phyloP scores from a whole-genome alignment of 1,140 invertebrate species.

The Aphaenogaster floridana region DNA sequence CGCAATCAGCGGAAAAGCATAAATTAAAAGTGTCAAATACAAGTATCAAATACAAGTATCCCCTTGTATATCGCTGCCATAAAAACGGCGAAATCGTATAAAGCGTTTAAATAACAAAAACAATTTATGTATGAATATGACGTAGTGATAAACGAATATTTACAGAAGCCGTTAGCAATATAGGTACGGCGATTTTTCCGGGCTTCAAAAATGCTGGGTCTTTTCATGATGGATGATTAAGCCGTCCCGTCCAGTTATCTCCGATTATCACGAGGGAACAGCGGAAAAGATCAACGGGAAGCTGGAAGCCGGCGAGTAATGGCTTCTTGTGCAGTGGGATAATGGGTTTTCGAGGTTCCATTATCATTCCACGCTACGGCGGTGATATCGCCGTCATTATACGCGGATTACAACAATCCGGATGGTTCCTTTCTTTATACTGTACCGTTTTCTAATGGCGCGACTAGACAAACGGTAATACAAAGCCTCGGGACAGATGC shows the following conservation, averaged over 20 bases:
- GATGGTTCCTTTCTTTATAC: not conserved
- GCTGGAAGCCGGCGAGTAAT: slow-evolving; percentile 45
- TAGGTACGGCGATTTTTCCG: not conserved
- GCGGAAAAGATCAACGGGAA: slow-evolving; percentile 38
- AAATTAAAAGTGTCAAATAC: not conserved
- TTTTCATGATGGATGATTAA: slow-evolving; percentile 16
- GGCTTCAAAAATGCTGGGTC: not conserved
- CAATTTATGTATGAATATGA: not conserved
- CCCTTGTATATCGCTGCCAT: not conserved
- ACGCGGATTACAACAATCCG: slow-evolving; percentile 26
- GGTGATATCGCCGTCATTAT: slow-evolving; percentile 46
- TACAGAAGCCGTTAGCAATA: not conserved
- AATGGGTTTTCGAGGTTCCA: slow-evolving; percentile 63
- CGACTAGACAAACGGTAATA: not conserved
- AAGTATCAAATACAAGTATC: no score
- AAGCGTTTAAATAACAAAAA: not conserved
- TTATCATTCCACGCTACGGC: slow-evolving; percentile 45
- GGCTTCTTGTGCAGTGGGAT: slow-evolving; percentile 40
- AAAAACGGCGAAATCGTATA: not conserved
- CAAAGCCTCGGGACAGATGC: not conserved
- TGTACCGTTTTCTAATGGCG: not conserved
- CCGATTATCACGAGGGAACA: slow-evolving; percentile 35
- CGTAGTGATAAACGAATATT: not conserved
- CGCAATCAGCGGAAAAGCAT: not conserved
- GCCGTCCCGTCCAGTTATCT: not conserved